Percentiles rank a stretch among this genome's conserved stretches.
These are phyloP conservation scores for Cichlasoma orientale DNA, from an alignment of 2,797 vertebrate genomes.

Conservation along the genomic window DNA sequence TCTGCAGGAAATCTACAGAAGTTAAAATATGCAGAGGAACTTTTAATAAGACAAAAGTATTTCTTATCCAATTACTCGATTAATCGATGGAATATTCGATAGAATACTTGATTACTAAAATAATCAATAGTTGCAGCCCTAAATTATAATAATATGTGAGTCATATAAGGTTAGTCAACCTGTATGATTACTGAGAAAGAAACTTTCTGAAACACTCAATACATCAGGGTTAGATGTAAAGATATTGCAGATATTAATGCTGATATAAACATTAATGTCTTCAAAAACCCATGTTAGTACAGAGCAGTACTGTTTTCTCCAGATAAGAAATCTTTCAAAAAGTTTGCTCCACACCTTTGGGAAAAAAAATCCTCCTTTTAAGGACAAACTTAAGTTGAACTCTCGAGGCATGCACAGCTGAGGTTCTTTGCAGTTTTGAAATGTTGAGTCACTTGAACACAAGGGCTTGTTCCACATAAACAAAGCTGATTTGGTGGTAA, in stretches of 20 bases:
- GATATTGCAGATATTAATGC: neutral
- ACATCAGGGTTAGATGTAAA: neutral
- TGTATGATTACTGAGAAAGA: neutral
- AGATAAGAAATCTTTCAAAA: neutral
- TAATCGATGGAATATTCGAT: too few relatives aligned
- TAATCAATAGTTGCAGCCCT: too few relatives aligned
- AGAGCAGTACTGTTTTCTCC: neutral
- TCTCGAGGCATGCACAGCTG: neutral
- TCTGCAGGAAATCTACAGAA: too few relatives aligned
- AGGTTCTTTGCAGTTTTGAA: constrained; percentile 18
- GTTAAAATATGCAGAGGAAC: too few relatives aligned
- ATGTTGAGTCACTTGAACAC: constrained; percentile 27
- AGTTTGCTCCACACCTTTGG: neutral
- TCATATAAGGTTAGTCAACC: neutral
- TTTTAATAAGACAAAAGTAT: too few relatives aligned
- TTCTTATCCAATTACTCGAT: too few relatives aligned
- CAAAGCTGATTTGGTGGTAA: constrained; percentile 53
- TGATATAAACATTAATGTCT: neutral
- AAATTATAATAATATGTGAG: too few relatives aligned
- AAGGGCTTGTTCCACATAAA: constrained; percentile 55
- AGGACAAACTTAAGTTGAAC: constrained; percentile 2
- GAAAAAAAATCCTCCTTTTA: neutral
- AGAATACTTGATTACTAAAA: too few relatives aligned
- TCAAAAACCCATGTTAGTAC: neutral
- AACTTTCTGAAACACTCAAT: neutral